Base-by-base conservation (phyloP, 30 jellyfish, hydroid and myxozoan genomes). In the Aurelia sp. region DNA sequence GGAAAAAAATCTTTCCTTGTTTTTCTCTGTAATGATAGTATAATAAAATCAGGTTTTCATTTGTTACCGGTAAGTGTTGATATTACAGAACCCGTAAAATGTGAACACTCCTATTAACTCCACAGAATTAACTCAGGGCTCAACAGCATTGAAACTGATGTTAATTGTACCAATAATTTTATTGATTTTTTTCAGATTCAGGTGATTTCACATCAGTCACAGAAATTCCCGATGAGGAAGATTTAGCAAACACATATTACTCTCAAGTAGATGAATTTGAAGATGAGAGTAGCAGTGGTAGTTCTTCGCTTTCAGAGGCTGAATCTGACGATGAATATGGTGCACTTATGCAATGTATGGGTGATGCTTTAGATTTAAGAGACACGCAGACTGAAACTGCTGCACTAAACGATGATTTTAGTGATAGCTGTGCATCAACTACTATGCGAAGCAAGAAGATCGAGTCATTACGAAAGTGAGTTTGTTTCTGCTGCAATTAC, bases 161-260 rank as follows among this genome's bases (percentile, higher is more conserved):
- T 44, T 44, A 44, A 12, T 5, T 5, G 7, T 44, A 44, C 55
- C 15, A 44, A 44, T 44, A 0, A 5, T 5, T 5, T 9, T 44
- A 44, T 44, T 6, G 10, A 37, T 37, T 37, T 37, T 1, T 47
- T 40, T 16, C 66, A 78, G 96, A 79, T 66, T n/a, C 92, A 6
- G 19, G 48, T 63, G 93, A 91, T 57, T 78, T 91, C 60, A 84
- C 96, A 1, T 41, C 84, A n/a, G 96, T 85, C 69, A 74, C 96
- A 13, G 92, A 70, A 3, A 78, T 91, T 53, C 97, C 97, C 37
- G 96, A 85, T 16, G 96, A 85, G 22, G 97, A 89, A 58, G 89
- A 85, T 13, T 88, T 91, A 11, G 97, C 97, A 21, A 92, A 91
- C 87, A 91, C 97, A 0, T 91, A 84, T 66, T 91, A 91, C 78